Evolutionary conservation across 2,113 vertebrate genomes (phyloP).

Genomic region (Acanthochromis polyacanthus): DNA sequence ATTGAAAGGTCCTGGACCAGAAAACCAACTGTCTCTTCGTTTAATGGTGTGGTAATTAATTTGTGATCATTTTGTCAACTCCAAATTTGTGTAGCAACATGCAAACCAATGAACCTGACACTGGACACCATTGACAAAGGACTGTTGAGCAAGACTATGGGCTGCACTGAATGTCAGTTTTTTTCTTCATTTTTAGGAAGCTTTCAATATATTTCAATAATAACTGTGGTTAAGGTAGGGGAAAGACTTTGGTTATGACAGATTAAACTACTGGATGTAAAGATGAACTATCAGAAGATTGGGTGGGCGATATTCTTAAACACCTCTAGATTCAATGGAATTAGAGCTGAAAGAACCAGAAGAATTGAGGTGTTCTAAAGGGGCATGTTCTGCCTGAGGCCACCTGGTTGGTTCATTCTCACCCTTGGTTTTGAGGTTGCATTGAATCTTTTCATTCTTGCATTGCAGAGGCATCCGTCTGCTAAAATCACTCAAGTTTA

Average conservation of each 20-base stretch:
- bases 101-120: too few species aligned
- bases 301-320: not conserved
- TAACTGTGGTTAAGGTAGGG: too few species aligned
- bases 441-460: conserved; percentile 2
- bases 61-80: not conserved
- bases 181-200: too few species aligned
- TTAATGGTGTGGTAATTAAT: not conserved
- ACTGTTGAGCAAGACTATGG: too few species aligned
- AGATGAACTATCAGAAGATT: too few species aligned
- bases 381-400: not conserved
- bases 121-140: too few species aligned
- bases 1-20: too few species aligned
- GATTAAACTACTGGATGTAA: too few species aligned
- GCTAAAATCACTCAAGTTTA: conserved; percentile 14
- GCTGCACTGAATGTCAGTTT: too few species aligned
- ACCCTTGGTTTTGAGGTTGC: not conserved
- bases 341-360: not conserved
- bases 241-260: too few species aligned
- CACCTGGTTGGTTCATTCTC: not conserved
- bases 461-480: conserved; percentile 42
- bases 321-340: not conserved
- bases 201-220: too few species aligned
- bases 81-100: too few species aligned
- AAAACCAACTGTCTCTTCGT: not conserved
- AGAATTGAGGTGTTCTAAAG: not conserved